Conservation (phyloP, 35 echinoderm and acorn worm genomes). For the Strongylocentrotus purpuratus region DNA sequence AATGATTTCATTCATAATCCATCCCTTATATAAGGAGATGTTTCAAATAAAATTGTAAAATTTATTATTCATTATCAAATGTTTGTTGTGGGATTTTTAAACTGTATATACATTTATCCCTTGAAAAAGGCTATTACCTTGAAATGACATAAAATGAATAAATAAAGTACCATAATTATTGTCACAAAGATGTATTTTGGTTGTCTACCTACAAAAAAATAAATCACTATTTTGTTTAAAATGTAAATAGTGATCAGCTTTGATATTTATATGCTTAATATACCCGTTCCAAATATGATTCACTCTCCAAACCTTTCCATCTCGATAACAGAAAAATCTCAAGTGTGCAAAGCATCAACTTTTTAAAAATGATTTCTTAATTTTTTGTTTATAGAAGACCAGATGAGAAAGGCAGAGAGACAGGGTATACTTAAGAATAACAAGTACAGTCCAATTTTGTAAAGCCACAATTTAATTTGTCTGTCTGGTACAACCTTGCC, state of each 20-base stretch:
- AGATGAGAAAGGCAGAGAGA: not conserved
- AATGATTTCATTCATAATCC: not conserved
- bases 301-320: not conserved
- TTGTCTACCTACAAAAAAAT: not conserved
- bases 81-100: not conserved
- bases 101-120: not conserved
- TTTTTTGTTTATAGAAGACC: no score
- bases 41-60: not conserved
- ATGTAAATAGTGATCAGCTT: not conserved
- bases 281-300: not conserved
- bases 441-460: not conserved
- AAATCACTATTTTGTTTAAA: not conserved
- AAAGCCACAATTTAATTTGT: not conserved
- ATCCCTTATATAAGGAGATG: not conserved
- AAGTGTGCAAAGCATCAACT: no score
- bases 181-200: not conserved
- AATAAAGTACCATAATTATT: not conserved
- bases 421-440: not conserved
- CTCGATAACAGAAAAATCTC: not conserved
- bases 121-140: not conserved
- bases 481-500: no score
- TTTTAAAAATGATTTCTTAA: no score
- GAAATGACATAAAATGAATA: not conserved
- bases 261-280: not conserved
- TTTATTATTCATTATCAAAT: not conserved